Percentiles rank a stretch among this genome's conserved stretches.
phyloP scores from a whole-genome alignment of 2,888 invertebrate species.

The Pterobdella sp. region DNA sequence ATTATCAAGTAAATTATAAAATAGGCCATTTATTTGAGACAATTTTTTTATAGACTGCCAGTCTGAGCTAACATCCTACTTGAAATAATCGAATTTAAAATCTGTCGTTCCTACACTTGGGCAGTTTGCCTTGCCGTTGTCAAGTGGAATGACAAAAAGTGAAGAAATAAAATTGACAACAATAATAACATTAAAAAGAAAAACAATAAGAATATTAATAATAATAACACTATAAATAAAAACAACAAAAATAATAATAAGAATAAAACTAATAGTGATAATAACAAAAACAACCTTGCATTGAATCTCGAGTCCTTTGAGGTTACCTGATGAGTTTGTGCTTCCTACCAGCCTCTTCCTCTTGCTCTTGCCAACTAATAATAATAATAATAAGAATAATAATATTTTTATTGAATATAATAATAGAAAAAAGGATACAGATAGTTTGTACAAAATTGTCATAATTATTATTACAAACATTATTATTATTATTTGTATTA shows the following conservation, averaged over 20 bases:
- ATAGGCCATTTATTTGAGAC: no score
- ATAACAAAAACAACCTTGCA: constrained; percentile 61
- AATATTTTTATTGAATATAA: neutral
- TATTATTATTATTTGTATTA: neutral
- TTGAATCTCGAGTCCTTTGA: constrained; percentile 70
- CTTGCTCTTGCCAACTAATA: constrained; percentile 56
- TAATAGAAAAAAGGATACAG: neutral
- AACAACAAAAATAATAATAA: neutral
- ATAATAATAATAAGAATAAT: neutral
- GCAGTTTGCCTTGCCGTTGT: no score
- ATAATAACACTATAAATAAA: neutral
- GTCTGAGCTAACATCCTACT: no score
- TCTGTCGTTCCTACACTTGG: no score
- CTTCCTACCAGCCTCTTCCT: constrained; percentile 62
- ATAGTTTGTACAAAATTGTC: neutral
- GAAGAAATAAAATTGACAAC: no score
- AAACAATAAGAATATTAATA: neutral
- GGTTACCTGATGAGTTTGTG: constrained; percentile 61
- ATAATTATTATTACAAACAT: constrained; percentile 4
- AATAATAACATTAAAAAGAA: no score
- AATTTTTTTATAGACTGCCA: no score
- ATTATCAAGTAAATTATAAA: no score
- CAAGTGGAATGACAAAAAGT: no score
- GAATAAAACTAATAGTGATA: neutral
- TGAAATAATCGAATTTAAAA: no score